Conservation (phyloP, 2,888 invertebrate genomes). For the Ariolimax columbianus region DNA sequence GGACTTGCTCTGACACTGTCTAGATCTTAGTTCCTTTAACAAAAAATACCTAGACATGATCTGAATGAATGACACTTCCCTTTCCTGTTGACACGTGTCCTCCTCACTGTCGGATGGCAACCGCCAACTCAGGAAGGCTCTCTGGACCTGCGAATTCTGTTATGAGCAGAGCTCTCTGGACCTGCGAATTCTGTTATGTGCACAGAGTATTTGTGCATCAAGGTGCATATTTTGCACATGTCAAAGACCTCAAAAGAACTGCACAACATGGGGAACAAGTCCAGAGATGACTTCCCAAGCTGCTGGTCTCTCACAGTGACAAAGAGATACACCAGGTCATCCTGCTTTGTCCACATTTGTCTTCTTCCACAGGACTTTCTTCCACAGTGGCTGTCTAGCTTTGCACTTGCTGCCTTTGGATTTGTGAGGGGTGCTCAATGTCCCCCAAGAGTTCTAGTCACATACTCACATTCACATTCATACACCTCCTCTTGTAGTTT, state of each 20-base stretch:
- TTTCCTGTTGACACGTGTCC: slow-evolving; percentile 18
- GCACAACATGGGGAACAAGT: too few relatives aligned
- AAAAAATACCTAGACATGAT: slow-evolving; percentile 48
- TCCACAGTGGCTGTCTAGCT: slow-evolving; percentile 46
- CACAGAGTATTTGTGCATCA: too few relatives aligned
- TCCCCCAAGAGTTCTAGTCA: slow-evolving; percentile 48
- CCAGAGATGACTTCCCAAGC: background rate
- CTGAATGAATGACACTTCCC: slow-evolving; percentile 39
- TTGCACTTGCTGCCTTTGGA: slow-evolving; percentile 47
- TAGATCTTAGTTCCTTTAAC: slow-evolving; percentile 42
- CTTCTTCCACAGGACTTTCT: slow-evolving; percentile 39
- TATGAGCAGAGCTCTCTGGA: too few relatives aligned
- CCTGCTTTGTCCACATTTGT: slow-evolving; percentile 27
- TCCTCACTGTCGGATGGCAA: background rate
- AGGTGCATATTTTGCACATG: too few relatives aligned
- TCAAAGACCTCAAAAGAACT: too few relatives aligned
- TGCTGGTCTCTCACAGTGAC: background rate
- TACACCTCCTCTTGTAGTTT: slow-evolving; percentile 24
- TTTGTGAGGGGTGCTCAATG: slow-evolving; percentile 29
- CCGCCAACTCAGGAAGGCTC: background rate
- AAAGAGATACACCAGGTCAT: slow-evolving; percentile 13
- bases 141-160: background rate
- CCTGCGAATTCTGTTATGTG: too few relatives aligned
- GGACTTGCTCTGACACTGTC: slow-evolving; percentile 38
- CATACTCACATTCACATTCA: slow-evolving; percentile 28